phyloP scores from a whole-genome alignment of 2,888 invertebrate species.

The Camptogramma bilineatum region DNA sequence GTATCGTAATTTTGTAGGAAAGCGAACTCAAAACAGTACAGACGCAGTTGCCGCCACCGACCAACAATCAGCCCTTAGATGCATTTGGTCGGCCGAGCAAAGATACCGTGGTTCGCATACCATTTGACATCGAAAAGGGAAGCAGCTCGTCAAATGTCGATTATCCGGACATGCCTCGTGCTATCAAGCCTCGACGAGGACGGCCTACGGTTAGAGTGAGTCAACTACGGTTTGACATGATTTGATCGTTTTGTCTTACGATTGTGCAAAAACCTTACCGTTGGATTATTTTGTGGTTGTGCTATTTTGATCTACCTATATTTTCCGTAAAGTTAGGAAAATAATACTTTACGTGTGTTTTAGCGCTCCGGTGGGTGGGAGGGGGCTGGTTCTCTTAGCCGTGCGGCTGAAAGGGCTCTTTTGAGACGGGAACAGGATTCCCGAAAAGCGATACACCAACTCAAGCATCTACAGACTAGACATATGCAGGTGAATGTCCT shows the following conservation, averaged over 20 bases:
- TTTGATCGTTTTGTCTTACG: background rate
- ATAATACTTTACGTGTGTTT: constrained; percentile 1
- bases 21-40: constrained; percentile 55
- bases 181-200: constrained; percentile 70
- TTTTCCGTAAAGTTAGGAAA: background rate
- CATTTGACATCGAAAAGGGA: constrained; percentile 76
- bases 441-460: constrained; percentile 77
- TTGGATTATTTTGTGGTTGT: background rate
- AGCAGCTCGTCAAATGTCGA: constrained; percentile 51
- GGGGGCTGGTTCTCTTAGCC: constrained; percentile 63
- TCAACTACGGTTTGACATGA: constrained; percentile 12
- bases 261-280: too few species aligned
- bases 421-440: constrained; percentile 78
- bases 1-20: constrained; percentile 50
- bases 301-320: background rate
- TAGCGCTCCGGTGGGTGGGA: constrained; percentile 72
- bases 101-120: constrained; percentile 77
- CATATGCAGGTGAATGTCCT: constrained; percentile 71
- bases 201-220: constrained; percentile 72
- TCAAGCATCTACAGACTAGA: constrained; percentile 73
- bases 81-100: constrained; percentile 52
- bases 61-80: constrained; percentile 53
- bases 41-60: constrained; percentile 51
- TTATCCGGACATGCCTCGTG: constrained; percentile 63
- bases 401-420: constrained; percentile 75